These are phyloP conservation scores for Syngnathus rostellatus DNA, from an alignment of 2,797 vertebrate genomes.

Conservation along the genomic window DNA sequence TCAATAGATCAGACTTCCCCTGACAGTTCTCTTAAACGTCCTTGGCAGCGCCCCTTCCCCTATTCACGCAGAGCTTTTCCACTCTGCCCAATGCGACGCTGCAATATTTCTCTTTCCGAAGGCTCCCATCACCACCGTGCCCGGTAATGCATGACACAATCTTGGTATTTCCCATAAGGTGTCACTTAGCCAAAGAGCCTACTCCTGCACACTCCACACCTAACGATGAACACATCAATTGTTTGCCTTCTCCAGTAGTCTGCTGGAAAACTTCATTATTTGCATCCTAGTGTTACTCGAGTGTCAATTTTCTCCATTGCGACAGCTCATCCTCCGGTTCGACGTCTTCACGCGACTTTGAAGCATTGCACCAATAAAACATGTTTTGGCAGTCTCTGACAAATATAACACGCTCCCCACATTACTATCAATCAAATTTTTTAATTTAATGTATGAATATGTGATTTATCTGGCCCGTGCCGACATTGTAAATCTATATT, in stretches of 20 bases:
- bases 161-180: slow-evolving; percentile 64
- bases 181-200: slow-evolving; percentile 27
- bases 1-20: slow-evolving; percentile 65
- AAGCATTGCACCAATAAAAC: slow-evolving; percentile 40
- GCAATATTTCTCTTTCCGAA: slow-evolving; percentile 59
- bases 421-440: slow-evolving; percentile 71
- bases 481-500: slow-evolving; percentile 72
- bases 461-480: slow-evolving; percentile 72
- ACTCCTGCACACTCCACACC: slow-evolving; percentile 1
- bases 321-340: slow-evolving; percentile 3
- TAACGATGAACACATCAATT: slow-evolving; percentile 17
- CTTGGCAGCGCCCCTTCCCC: slow-evolving; percentile 60
- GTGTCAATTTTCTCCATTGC: slow-evolving; percentile 21
- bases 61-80: slow-evolving; percentile 52
- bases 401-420: slow-evolving; percentile 49
- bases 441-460: slow-evolving; percentile 80
- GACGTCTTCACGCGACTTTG: slow-evolving; percentile 25
- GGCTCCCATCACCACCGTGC: slow-evolving; percentile 51
- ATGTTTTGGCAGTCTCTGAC: slow-evolving; percentile 42
- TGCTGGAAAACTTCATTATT: not conserved
- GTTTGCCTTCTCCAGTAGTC: not conserved
- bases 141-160: slow-evolving; percentile 60
- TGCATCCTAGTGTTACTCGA: slow-evolving; percentile 3
- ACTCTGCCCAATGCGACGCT: slow-evolving; percentile 56
- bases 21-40: slow-evolving; percentile 75